Percentiles rank a stretch among this genome's conserved stretches.
Evolutionary conservation across 2,888 invertebrate species (phyloP).

Genomic region (Trisateles emortualis): DNA sequence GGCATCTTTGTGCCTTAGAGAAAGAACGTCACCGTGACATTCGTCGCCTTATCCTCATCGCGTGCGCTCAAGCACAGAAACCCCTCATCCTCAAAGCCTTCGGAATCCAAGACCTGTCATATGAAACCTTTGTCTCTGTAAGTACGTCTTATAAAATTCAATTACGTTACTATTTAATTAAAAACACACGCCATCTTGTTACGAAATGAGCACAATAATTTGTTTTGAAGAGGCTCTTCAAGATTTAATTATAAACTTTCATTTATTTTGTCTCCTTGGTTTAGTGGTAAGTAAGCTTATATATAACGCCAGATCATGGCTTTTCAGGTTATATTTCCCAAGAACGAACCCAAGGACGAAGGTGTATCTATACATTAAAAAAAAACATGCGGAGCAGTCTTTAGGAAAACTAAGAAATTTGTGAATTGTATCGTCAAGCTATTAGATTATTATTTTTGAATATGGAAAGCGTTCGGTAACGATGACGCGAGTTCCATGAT

Average conservation of each 20-base stretch:
- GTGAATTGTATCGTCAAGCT: no score
- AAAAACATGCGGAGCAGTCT: no score
- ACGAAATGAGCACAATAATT: conserved; percentile 5
- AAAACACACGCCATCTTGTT: background rate
- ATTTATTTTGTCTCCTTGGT: no score
- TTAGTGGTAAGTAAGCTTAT: no score
- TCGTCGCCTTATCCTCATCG: conserved; percentile 68
- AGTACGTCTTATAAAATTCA: conserved; percentile 33
- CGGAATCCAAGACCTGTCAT: conserved; percentile 77
- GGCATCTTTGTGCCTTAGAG: conserved; percentile 66
- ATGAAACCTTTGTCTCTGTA: conserved; percentile 78
- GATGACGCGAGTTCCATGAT: no score
- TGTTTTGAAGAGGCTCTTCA: conserved; percentile 2
- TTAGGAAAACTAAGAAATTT: no score
- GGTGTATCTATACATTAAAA: no score
- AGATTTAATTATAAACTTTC: conserved; percentile 5
- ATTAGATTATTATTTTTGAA: no score
- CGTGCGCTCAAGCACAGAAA: conserved; percentile 78
- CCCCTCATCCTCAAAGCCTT: conserved; percentile 81
- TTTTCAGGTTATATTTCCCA: no score
- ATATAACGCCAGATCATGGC: no score
- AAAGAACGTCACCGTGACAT: conserved; percentile 60
- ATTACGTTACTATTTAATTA: background rate
- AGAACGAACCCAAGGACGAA: no score
- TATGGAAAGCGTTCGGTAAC: no score